These are phyloP conservation scores for Dendrolimus punctatus DNA, from an alignment of 1,140 invertebrate species.

Conservation along the genomic window DNA sequence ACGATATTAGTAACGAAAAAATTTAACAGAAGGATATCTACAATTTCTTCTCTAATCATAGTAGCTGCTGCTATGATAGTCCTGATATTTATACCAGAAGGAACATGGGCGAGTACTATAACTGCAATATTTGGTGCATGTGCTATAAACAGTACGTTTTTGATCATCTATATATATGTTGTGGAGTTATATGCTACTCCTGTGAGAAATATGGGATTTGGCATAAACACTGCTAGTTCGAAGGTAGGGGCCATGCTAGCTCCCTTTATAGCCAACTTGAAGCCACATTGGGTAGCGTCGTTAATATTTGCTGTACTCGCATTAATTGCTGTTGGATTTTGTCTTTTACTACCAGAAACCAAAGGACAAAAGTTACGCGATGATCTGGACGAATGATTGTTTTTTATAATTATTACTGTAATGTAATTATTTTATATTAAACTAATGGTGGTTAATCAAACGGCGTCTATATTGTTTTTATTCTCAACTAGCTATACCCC, in stretches of 20 bases:
- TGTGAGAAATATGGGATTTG: constrained; percentile 33
- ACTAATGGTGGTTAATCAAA: too few species aligned
- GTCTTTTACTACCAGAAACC: constrained; percentile 33
- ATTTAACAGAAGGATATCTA: constrained; percentile 20
- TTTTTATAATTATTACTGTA: too few species aligned
- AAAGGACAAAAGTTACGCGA: constrained; percentile 38
- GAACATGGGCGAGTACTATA: constrained; percentile 16
- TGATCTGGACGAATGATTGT: constrained; percentile 17
- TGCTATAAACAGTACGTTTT: constrained; percentile 14
- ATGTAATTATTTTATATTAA: too few species aligned
- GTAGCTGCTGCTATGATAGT: constrained; percentile 20
- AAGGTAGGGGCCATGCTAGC: constrained; percentile 32
- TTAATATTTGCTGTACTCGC: constrained; percentile 26
- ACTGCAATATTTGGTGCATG: constrained; percentile 22
- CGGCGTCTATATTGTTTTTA: too few species aligned
- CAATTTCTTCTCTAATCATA: constrained; percentile 5
- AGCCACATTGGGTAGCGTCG: constrained; percentile 32
- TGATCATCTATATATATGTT: constrained; percentile 21
- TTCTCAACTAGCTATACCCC: too few species aligned
- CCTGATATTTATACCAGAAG: constrained; percentile 21
- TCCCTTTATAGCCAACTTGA: constrained; percentile 32
- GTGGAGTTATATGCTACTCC: constrained; percentile 35
- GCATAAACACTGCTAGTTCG: constrained; percentile 20
- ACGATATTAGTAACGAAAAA: constrained; percentile 21
- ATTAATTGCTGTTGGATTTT: constrained; percentile 20